phyloP scores from a whole-genome alignment of 1,140 invertebrate species.

The Ceratoteleas bidentatus region DNA sequence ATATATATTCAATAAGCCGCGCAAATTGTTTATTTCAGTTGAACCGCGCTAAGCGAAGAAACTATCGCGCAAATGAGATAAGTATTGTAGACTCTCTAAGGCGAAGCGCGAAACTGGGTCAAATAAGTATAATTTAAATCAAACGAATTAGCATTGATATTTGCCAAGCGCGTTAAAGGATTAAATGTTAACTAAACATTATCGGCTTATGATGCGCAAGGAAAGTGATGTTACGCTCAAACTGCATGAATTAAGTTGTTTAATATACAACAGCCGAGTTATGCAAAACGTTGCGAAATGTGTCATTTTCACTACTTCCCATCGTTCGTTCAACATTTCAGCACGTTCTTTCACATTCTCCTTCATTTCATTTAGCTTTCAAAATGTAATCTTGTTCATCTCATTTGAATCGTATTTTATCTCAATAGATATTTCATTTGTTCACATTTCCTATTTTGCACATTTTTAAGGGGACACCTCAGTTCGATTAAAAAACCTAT shows the following conservation, averaged over 20 bases:
- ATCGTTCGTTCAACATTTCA: no score
- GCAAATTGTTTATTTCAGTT: slow-evolving; percentile 13
- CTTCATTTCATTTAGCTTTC: no score
- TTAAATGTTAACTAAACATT: slow-evolving; percentile 57
- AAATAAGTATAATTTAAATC: slow-evolving; percentile 19
- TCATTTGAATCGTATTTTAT: no score
- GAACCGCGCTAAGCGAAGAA: background rate
- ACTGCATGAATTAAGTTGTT: slow-evolving; percentile 39
- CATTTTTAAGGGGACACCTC: no score
- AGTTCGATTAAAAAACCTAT: no score
- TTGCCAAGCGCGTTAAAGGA: slow-evolving; percentile 28
- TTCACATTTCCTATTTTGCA: no score
- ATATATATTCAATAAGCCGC: slow-evolving; percentile 3
- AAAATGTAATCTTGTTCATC: no score
- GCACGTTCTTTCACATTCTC: no score
- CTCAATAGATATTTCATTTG: no score
- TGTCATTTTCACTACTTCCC: no score
- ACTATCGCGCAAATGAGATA: slow-evolving; percentile 15
- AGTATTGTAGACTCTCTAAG: slow-evolving; percentile 19
- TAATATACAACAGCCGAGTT: no score
- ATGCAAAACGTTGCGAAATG: no score
- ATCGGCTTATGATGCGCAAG: slow-evolving; percentile 15
- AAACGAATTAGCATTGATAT: slow-evolving; percentile 46
- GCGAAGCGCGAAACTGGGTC: slow-evolving; percentile 13
- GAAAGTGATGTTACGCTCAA: slow-evolving; percentile 25